Percentiles rank a stretch among this genome's conserved stretches.
These are phyloP conservation scores for Ptiloglossa arizonensis DNA, from an alignment of 1,140 invertebrate genomes.

Conservation along the genomic window DNA sequence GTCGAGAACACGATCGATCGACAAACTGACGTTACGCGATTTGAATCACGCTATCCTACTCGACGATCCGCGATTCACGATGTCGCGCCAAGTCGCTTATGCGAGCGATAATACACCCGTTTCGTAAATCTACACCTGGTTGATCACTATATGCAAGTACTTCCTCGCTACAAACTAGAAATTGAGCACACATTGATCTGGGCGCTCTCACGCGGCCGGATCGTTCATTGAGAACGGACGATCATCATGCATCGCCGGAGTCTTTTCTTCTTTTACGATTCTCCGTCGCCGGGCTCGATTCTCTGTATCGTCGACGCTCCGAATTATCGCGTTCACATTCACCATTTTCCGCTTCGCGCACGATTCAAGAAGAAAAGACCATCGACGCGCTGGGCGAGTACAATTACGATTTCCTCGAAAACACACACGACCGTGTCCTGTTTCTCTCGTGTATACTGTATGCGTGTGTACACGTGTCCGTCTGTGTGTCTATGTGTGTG, in stretches of 20 bases:
- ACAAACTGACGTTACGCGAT: too few relatives aligned
- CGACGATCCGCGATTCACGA: constrained; percentile 37
- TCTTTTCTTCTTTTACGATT: background rate
- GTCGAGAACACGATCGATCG: too few relatives aligned
- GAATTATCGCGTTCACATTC: too few relatives aligned
- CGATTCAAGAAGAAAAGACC: constrained; percentile 45
- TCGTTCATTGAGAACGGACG: constrained; percentile 33
- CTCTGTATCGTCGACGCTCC: too few relatives aligned
- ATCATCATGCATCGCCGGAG: background rate
- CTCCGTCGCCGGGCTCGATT: background rate
- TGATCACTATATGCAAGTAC: constrained; percentile 44
- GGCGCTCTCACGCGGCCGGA: constrained; percentile 33
- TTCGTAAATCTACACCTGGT: constrained; percentile 28
- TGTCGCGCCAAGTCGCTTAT: background rate
- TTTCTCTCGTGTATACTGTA: background rate
- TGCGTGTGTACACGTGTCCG: constrained; percentile 16
- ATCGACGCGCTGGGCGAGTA: constrained; percentile 8
- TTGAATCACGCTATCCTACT: too few relatives aligned
- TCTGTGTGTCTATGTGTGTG: constrained; percentile 25
- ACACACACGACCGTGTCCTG: background rate
- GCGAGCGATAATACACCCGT: background rate
- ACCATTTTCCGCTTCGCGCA: background rate
- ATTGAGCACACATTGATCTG: constrained; percentile 74
- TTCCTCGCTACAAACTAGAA: constrained; percentile 65
- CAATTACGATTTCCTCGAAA: constrained; percentile 30